Base-by-base conservation (phyloP, 64 coral and sea anemone species). In the Montipora sp. region DNA sequence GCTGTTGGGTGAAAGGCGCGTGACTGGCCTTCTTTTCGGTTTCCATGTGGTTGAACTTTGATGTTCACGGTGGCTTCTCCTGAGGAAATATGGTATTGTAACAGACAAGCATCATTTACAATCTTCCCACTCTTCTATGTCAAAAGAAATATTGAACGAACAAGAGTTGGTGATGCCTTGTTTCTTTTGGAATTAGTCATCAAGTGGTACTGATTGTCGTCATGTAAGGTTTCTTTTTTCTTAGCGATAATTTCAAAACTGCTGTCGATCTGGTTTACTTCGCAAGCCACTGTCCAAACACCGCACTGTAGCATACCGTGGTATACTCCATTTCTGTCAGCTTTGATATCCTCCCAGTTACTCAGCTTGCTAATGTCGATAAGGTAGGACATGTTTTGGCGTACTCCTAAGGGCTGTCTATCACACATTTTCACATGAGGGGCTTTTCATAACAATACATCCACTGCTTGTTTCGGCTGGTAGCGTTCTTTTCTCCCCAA, bases 111-210 rank as follows among this genome's bases (percentile, higher is more conserved):
- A 60, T 83, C 71, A 73, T 82, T 82, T 43, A 91, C 89, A 51
- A 58, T 27, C 15, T 82, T 59, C 19, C 78, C 78, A 53, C 36
- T 91, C 6, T 16, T 45, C 8, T 23, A 19, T 47, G 68, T 81
- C 79, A 91, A 75, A 8, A 91, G 16, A 83, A 91, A 91, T 51
- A 91, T 75, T 50, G 89, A 91, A 53, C 89, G 65, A 13, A 47
- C 79, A 58, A 91, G 89, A 57, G 49, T 12, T 73, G 78, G 89
- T 4, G 48, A 70, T 75, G 66, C 89, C 44, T 75, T 91, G 78
- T 91, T 83, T 44, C 48, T 91, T 45, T 46, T 83, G n/a, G 79
- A 91, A 55, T 92, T 75, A n/a, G n/a, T 55, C 1, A 61, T 60
- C 21, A 92, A 23, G 61, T 84, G 49, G 73, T 75, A 92, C 49